Percentiles rank a stretch among this genome's conserved stretches.
Evolutionary conservation across 2,113 vertebrate species (phyloP).

Genomic region (Raja brachyura): DNA sequence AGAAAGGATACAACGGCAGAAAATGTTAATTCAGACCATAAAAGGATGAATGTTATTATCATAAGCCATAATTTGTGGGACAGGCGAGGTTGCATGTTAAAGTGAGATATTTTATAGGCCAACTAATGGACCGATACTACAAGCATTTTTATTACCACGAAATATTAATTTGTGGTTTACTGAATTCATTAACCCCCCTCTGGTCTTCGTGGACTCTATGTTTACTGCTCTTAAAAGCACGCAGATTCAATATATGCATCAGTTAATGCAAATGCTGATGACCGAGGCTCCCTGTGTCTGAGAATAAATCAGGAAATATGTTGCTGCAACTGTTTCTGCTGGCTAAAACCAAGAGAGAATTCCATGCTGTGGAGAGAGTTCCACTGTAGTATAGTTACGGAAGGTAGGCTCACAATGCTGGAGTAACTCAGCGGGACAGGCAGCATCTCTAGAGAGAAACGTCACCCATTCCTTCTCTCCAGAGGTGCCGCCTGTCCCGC

Average conservation of each 20-base stretch:
- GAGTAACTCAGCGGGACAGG: no score
- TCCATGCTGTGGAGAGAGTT: background rate
- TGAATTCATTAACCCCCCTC: constrained; percentile 36
- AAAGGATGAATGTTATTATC: constrained; percentile 34
- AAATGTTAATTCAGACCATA: constrained; percentile 33
- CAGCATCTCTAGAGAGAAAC: no score
- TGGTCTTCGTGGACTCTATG: background rate
- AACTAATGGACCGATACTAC: constrained; percentile 32
- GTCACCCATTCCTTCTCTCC: no score
- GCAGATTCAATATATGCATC: constrained; percentile 25
- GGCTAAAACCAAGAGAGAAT: background rate
- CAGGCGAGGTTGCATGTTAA: constrained; percentile 27
- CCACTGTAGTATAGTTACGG: background rate
- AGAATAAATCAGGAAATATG: constrained; percentile 26
- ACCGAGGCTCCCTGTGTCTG: constrained; percentile 18
- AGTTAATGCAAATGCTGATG: constrained; percentile 7
- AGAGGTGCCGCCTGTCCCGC: no score
- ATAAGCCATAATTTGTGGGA: constrained; percentile 35
- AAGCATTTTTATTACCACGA: constrained; percentile 32
- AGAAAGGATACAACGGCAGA: background rate
- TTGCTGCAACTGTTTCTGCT: background rate
- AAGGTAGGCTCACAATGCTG: no score
- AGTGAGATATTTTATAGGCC: constrained; percentile 27
- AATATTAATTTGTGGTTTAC: constrained; percentile 35
- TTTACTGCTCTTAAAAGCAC: constrained; percentile 26